Evolutionary conservation across 2,888 invertebrate genomes (phyloP).

Genomic region (Drosophila aldrichi): DNA sequence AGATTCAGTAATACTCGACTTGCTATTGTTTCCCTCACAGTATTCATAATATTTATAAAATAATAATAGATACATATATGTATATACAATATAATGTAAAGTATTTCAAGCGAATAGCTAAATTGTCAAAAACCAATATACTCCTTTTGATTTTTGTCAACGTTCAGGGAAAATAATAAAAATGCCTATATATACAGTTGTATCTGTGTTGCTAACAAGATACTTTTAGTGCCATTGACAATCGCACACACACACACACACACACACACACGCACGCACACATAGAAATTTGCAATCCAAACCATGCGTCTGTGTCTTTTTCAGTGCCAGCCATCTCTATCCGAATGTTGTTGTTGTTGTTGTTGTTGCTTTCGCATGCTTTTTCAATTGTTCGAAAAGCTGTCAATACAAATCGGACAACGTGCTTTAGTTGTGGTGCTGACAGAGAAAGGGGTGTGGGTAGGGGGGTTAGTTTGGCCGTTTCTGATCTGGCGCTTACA

Average conservation of each 20-base stretch:
- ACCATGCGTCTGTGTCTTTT: slow-evolving; percentile 14
- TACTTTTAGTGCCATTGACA: slow-evolving; percentile 55
- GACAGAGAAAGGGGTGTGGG: background rate
- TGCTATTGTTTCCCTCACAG: no score
- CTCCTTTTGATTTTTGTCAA: background rate
- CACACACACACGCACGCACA: slow-evolving; percentile 19
- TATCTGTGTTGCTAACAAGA: slow-evolving; percentile 66
- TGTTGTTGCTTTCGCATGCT: slow-evolving; percentile 35
- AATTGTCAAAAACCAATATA: background rate
- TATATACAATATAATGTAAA: no score
- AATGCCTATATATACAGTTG: slow-evolving; percentile 67
- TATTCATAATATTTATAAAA: no score
- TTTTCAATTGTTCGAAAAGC: slow-evolving; percentile 71
- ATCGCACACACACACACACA: slow-evolving; percentile 23
- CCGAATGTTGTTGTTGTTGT: slow-evolving; percentile 26
- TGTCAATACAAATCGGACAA: slow-evolving; percentile 57
- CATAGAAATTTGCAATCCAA: slow-evolving; percentile 44
- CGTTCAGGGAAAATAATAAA: slow-evolving; percentile 30
- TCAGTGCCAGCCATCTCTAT: slow-evolving; percentile 7
- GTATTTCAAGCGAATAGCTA: no score
- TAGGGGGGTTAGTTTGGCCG: background rate
- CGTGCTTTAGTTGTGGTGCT: background rate
- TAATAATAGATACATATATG: no score
- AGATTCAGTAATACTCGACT: no score
- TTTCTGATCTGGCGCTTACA: slow-evolving; percentile 46